Evolutionary conservation across 1,140 invertebrate genomes (phyloP).

Genomic region (Dysdera silvatica): DNA sequence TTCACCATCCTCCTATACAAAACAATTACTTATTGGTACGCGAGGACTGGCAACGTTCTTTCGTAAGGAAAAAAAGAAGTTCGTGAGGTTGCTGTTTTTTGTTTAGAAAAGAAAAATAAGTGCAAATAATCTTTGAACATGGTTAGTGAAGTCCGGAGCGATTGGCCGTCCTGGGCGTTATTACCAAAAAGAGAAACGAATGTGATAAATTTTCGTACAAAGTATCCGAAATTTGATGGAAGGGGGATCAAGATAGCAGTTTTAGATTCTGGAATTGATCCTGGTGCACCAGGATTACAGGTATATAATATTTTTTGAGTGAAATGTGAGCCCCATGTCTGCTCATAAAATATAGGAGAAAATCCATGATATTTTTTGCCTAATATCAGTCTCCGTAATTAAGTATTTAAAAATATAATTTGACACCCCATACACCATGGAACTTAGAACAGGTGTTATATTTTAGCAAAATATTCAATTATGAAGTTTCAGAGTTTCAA

Average conservation of each 20-base stretch:
- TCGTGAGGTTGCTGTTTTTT: too few species aligned
- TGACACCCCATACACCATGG: background rate
- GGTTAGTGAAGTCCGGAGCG: too few species aligned
- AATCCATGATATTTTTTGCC: background rate
- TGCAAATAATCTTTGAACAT: too few species aligned
- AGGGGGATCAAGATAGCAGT: conserved; percentile 85
- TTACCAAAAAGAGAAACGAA: conserved; percentile 95
- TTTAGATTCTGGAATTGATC: conserved; percentile 95
- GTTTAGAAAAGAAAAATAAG: too few species aligned
- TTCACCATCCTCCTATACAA: too few species aligned
- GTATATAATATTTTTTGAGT: conserved; percentile 49
- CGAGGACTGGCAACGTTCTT: too few species aligned
- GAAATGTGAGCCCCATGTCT: too few species aligned
- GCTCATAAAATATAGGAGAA: too few species aligned
- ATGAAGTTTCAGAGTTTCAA: background rate
- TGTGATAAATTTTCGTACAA: conserved; percentile 73
- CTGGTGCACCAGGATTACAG: conserved; percentile 84
- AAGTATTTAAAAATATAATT: background rate
- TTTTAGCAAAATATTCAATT: background rate
- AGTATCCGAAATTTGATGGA: conserved; percentile 90
- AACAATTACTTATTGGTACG: too few species aligned
- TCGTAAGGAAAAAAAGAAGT: too few species aligned
- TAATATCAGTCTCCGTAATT: background rate
- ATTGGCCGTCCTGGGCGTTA: conserved; percentile 69
- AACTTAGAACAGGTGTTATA: background rate